Evolutionary conservation across 2,888 invertebrate genomes (phyloP).

Genomic region (Steinernema hermaphroditum): DNA sequence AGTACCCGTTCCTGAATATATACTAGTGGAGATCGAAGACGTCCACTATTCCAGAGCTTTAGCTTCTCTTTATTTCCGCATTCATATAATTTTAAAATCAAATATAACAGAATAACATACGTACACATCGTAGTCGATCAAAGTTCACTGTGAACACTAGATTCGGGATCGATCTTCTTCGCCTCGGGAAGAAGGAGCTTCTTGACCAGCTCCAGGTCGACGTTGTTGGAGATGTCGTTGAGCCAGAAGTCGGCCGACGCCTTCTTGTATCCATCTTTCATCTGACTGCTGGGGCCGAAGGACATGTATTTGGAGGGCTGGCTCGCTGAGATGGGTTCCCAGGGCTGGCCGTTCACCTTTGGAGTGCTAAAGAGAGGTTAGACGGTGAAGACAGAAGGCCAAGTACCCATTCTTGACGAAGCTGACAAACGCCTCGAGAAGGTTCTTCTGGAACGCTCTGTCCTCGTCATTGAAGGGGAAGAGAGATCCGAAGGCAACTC

Average conservation of each 20-base stretch:
- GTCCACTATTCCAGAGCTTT: no score
- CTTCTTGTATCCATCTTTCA: not conserved
- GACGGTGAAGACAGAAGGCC: no score
- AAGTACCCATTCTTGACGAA: conserved; percentile 36
- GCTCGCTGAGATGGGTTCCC: not conserved
- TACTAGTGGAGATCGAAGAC: no score
- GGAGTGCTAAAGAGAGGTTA: not conserved
- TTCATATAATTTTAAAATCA: no score
- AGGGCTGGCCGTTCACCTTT: not conserved
- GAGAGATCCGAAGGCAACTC: not conserved
- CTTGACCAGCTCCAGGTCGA: not conserved
- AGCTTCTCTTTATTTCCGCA: no score
- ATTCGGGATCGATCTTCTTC: not conserved
- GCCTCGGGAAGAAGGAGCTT: not conserved
- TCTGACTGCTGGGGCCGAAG: not conserved
- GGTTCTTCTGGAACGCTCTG: not conserved
- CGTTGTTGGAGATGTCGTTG: not conserved
- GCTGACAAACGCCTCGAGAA: conserved; percentile 32
- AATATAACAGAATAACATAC: no score
- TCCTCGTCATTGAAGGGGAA: not conserved
- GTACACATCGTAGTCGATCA: no score
- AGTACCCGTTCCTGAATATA: no score
- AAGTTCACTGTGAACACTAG: no score
- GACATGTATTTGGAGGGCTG: not conserved
- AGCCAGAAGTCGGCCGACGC: not conserved